Conservation (phyloP, 2,888 invertebrate genomes). For the Drosophila mayaguana region DNA sequence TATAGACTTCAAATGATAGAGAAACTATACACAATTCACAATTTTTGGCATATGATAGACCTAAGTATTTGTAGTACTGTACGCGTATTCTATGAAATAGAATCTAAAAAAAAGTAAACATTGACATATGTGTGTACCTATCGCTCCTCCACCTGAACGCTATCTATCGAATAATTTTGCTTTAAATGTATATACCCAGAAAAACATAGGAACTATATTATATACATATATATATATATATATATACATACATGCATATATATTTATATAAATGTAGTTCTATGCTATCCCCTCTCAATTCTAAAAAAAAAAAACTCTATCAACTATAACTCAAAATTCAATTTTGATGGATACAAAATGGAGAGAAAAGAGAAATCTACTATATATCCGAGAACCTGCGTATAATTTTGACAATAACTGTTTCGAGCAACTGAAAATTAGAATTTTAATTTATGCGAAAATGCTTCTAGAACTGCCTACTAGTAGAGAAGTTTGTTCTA, state of each 20-base stretch:
- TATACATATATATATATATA: slow-evolving; percentile 36
- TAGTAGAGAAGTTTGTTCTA: slow-evolving; percentile 38
- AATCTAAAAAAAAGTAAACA: slow-evolving; percentile 56
- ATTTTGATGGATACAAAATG: slow-evolving; percentile 53
- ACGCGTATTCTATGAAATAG: slow-evolving; percentile 67
- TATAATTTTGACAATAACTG: slow-evolving; percentile 75
- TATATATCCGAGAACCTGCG: slow-evolving; percentile 51
- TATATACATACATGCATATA: slow-evolving; percentile 22
- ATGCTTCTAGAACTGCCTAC: slow-evolving; percentile 56
- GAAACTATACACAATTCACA: slow-evolving; percentile 26
- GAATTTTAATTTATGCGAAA: slow-evolving; percentile 45
- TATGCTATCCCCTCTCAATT: slow-evolving; percentile 34
- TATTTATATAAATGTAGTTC: slow-evolving; percentile 45
- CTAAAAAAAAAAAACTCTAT: slow-evolving; percentile 29
- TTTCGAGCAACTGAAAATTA: slow-evolving; percentile 49
- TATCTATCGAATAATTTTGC: slow-evolving; percentile 67
- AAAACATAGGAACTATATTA: slow-evolving; percentile 10
- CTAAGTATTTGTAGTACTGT: slow-evolving; percentile 49
- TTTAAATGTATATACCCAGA: slow-evolving; percentile 55
- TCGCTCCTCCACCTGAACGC: slow-evolving; percentile 77
- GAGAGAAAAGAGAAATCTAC: slow-evolving; percentile 9
- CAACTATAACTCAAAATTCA: slow-evolving; percentile 63
- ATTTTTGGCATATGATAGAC: slow-evolving; percentile 41
- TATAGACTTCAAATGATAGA: slow-evolving; percentile 29
- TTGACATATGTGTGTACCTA: slow-evolving; percentile 77